These are phyloP conservation scores for Willowsia nigromaculata DNA, from an alignment of 2,888 invertebrate genomes.

Conservation along the genomic window DNA sequence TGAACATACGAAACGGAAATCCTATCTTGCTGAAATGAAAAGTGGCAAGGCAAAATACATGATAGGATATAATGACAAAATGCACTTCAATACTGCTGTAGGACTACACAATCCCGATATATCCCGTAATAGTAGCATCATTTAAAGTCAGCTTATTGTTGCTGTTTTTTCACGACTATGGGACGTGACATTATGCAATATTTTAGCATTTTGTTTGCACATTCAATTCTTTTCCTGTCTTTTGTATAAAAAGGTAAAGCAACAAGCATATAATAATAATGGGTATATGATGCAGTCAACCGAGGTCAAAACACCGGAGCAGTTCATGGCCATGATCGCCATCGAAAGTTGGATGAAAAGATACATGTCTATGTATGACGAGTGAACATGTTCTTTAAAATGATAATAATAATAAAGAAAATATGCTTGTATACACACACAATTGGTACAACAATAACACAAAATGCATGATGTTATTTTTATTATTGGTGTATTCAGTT, in stretches of 20 bases:
- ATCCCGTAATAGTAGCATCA: neutral
- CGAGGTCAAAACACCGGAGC: neutral
- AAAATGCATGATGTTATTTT: neutral
- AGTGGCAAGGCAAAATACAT: neutral
- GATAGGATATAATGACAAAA: neutral
- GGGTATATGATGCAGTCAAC: neutral
- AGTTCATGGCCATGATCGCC: conserved; percentile 5
- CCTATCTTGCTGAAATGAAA: neutral
- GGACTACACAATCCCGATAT: neutral
- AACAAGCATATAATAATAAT: neutral
- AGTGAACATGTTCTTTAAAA: neutral
- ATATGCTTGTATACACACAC: neutral
- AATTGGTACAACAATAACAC: neutral
- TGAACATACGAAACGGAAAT: neutral
- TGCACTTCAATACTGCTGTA: neutral
- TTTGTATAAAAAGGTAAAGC: neutral
- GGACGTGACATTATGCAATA: neutral
- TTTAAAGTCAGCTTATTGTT: neutral
- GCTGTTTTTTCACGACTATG: neutral
- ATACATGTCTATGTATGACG: neutral
- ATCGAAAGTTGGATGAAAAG: neutral
- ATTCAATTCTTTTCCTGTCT: neutral
- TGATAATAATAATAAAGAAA: neutral
- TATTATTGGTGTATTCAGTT: neutral
- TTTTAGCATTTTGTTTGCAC: neutral